Evolutionary conservation across 2,888 invertebrate genomes (phyloP).

Genomic region (Drosophila neonasuta): DNA sequence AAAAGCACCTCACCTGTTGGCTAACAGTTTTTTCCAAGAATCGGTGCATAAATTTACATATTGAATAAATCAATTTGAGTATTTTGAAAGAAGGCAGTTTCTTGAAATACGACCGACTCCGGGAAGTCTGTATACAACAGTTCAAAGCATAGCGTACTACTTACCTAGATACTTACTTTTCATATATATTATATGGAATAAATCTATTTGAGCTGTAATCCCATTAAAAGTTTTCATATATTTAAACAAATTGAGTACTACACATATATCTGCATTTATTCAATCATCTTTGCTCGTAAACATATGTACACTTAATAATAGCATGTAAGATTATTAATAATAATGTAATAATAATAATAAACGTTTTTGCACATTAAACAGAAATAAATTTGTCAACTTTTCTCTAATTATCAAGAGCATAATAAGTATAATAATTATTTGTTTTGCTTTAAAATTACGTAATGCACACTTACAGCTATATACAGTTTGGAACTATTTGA

Average conservation of each 20-base stretch:
- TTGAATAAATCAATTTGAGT: conserved; percentile 8
- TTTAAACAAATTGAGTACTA: conserved; percentile 22
- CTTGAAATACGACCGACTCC: no score
- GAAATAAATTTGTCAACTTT: conserved; percentile 64
- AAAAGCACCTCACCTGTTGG: not conserved
- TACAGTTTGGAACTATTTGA: conserved; percentile 74
- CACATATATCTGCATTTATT: conserved; percentile 56
- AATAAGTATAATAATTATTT: conserved; percentile 50
- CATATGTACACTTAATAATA: conserved; percentile 73
- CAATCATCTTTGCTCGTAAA: conserved; percentile 47
- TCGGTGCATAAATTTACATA: conserved; percentile 15
- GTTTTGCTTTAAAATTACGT: conserved; percentile 50
- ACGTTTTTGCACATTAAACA: conserved; percentile 53
- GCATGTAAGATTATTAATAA: conserved; percentile 50
- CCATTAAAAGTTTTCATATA: not conserved
- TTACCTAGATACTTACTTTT: not conserved
- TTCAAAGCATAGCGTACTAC: not conserved
- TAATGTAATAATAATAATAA: conserved; percentile 60
- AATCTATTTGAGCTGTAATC: not conserved
- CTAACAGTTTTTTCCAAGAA: not conserved
- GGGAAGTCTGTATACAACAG: no score
- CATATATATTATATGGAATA: not conserved
- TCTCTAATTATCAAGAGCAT: conserved; percentile 52
- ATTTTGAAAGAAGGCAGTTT: not conserved
- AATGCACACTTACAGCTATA: conserved; percentile 74